These are phyloP conservation scores for Burhinus bistriatus DNA, from an alignment of 2,113 vertebrate species.

Conservation along the genomic window DNA sequence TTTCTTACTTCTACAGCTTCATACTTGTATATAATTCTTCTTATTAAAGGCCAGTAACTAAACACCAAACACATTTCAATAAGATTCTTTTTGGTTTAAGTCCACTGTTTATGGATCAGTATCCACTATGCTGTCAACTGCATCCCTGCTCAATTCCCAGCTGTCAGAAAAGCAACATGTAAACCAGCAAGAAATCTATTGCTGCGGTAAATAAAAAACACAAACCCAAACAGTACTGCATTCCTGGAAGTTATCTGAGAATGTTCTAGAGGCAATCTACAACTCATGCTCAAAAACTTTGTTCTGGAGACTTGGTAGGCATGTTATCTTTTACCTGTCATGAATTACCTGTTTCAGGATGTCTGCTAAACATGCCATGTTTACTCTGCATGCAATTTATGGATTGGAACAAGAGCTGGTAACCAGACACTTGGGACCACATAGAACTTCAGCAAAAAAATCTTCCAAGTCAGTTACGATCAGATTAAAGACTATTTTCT, in stretches of 20 bases:
- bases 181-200: not conserved
- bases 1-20: not conserved
- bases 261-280: not conserved
- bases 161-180: not conserved
- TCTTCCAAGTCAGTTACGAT: not conserved
- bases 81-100: not conserved
- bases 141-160: not conserved
- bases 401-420: not conserved
- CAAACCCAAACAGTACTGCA: not conserved
- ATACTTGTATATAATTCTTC: not conserved
- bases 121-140: not conserved
- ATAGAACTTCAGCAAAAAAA: not conserved
- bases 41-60: not conserved
- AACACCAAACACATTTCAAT: not conserved
- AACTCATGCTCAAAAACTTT: not conserved
- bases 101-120: not conserved
- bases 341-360: not conserved
- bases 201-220: not conserved
- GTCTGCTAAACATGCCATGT: not conserved
- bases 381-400: not conserved
- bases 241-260: not conserved
- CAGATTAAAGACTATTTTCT: not conserved
- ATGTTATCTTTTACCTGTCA: not conserved
- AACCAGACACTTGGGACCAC: not conserved
- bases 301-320: not conserved